These are phyloP conservation scores for Pentalonia nigronervosa DNA, from an alignment of 1,140 invertebrate genomes.

Conservation along the genomic window DNA sequence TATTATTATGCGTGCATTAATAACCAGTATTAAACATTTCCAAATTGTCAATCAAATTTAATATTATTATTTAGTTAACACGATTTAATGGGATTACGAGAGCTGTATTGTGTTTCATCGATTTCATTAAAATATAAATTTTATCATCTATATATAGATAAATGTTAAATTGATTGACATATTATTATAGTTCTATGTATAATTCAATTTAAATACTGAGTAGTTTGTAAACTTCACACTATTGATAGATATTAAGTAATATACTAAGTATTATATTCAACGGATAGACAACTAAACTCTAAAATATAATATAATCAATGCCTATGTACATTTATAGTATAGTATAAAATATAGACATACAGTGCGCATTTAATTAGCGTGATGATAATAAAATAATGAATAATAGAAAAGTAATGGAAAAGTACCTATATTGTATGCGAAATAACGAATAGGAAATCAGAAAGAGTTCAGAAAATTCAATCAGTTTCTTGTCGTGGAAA, in stretches of 20 bases:
- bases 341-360: neutral
- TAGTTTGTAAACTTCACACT: neutral
- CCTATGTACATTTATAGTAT: neutral
- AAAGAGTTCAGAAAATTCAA: neutral
- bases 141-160: neutral
- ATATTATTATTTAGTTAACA: neutral
- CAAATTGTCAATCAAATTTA: constrained; percentile 8
- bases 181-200: neutral
- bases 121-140: neutral
- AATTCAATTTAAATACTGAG: neutral
- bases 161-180: neutral
- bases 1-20: neutral
- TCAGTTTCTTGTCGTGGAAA: neutral
- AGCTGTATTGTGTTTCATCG: neutral
- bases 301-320: neutral
- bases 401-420: neutral
- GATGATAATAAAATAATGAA: neutral
- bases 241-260: neutral
- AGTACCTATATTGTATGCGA: neutral
- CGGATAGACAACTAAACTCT: neutral
- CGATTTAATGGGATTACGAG: neutral
- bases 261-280: neutral
- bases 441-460: neutral
- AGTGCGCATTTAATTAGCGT: neutral
- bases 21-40: neutral